These are phyloP conservation scores for Ophion costatus DNA, from an alignment of 2,888 invertebrate species.

Conservation along the genomic window DNA sequence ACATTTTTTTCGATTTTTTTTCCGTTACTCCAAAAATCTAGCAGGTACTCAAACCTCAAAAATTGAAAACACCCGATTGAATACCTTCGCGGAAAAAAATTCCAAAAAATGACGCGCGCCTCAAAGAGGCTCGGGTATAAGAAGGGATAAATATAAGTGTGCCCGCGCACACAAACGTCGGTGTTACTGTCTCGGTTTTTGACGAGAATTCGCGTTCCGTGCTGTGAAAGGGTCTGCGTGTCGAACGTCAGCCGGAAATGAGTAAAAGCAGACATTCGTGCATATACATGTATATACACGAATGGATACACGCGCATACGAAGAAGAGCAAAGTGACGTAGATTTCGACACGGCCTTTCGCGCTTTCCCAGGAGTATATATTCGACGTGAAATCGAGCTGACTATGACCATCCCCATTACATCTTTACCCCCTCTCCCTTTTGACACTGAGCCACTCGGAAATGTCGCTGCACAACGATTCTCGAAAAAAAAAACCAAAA, in stretches of 20 bases:
- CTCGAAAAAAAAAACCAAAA: neutral
- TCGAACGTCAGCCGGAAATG: constrained; percentile 62
- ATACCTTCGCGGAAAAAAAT: neutral
- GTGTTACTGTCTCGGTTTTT: constrained; percentile 10
- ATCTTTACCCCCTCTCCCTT: neutral
- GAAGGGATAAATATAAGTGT: constrained; percentile 24
- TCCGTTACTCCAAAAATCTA: too few species aligned
- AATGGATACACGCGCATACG: constrained; percentile 12
- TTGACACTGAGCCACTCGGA: neutral
- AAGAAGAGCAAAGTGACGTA: constrained; percentile 28
- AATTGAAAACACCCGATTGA: neutral
- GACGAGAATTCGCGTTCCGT: constrained; percentile 44
- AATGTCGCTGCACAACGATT: neutral
- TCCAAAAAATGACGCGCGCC: neutral
- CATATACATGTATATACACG: neutral
- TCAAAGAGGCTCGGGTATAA: neutral
- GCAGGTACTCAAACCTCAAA: too few species aligned
- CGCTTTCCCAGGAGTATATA: constrained; percentile 12
- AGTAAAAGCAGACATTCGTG: constrained; percentile 49
- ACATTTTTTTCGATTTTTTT: too few species aligned
- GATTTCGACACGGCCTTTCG: constrained; percentile 13
- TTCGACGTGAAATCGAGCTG: constrained; percentile 23
- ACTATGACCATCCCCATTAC: neutral
- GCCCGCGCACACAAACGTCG: constrained; percentile 30
- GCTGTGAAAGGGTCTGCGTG: constrained; percentile 52